Percentiles rank a stretch among this genome's conserved stretches.
These are phyloP conservation scores for Pemphigus obesinymphae DNA, from an alignment of 1,140 invertebrate species.

Conservation along the genomic window DNA sequence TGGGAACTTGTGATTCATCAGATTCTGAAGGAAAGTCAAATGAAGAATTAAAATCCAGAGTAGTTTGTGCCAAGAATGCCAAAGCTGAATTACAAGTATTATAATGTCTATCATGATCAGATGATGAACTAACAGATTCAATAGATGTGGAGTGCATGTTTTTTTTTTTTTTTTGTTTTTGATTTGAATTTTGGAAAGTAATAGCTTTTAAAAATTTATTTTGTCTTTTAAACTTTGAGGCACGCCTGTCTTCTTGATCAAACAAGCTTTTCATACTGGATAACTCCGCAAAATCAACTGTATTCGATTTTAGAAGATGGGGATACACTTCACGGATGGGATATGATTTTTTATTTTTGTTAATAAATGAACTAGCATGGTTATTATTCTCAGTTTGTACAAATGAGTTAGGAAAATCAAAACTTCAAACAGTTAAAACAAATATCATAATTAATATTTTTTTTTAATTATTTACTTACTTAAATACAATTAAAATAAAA, in stretches of 20 bases:
- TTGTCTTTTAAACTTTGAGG: conserved; percentile 3
- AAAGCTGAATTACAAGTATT: conserved; percentile 36
- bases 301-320: conserved; percentile 24
- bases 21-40: conserved; percentile 27
- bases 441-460: conserved; percentile 15
- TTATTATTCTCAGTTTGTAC: neutral
- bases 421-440: conserved; percentile 21
- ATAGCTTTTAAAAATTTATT: conserved; percentile 37
- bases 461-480: neutral
- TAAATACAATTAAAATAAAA: neutral
- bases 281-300: conserved; percentile 32
- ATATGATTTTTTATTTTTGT: conserved; percentile 3
- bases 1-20: neutral
- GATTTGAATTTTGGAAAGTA: conserved; percentile 27
- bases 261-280: conserved; percentile 35
- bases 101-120: conserved; percentile 31
- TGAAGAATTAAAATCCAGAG: conserved; percentile 25
- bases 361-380: conserved; percentile 7
- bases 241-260: conserved; percentile 33
- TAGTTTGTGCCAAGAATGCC: conserved; percentile 28
- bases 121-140: conserved; percentile 35
- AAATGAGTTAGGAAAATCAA: conserved; percentile 12
- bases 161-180: conserved; percentile 31
- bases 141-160: neutral
- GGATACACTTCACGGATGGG: conserved; percentile 16